These are phyloP conservation scores for Adelognathus sp. DNA, from an alignment of 2,888 invertebrate genomes.

Conservation along the genomic window DNA sequence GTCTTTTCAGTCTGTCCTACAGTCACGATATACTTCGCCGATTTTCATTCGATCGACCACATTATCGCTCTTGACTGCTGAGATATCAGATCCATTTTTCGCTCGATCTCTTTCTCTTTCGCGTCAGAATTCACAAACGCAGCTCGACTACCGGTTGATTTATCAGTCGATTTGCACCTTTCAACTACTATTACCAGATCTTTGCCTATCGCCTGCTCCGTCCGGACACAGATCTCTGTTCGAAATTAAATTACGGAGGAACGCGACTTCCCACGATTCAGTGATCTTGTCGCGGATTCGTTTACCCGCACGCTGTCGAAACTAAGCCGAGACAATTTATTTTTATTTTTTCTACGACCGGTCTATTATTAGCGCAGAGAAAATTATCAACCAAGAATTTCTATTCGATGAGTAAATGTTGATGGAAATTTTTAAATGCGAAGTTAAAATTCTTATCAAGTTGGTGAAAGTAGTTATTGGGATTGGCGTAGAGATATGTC, in stretches of 20 bases:
- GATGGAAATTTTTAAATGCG: too few species aligned
- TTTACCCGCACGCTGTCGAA: background rate
- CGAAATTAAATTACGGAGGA: slow-evolving; percentile 5
- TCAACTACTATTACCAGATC: slow-evolving; percentile 1
- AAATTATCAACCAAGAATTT: too few species aligned
- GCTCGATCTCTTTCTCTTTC: slow-evolving; percentile 16
- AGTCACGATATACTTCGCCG: slow-evolving; percentile 1
- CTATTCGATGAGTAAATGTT: too few species aligned
- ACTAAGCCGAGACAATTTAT: background rate
- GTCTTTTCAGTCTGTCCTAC: background rate
- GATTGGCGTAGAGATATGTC: too few species aligned
- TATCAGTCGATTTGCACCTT: background rate
- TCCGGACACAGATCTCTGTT: background rate
- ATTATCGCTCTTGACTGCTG: slow-evolving; percentile 42
- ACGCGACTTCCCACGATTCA: slow-evolving; percentile 25
- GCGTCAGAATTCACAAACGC: background rate
- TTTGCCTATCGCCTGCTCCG: background rate
- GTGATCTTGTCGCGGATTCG: slow-evolving; percentile 5
- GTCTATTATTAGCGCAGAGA: background rate
- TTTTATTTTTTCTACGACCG: background rate
- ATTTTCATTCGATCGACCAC: slow-evolving; percentile 35
- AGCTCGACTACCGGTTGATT: slow-evolving; percentile 18
- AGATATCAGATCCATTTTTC: slow-evolving; percentile 25
- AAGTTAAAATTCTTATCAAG: too few species aligned
- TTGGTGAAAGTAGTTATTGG: too few species aligned